These are phyloP conservation scores for Heliconius ismenius DNA, from an alignment of 2,888 invertebrate genomes.

Conservation along the genomic window DNA sequence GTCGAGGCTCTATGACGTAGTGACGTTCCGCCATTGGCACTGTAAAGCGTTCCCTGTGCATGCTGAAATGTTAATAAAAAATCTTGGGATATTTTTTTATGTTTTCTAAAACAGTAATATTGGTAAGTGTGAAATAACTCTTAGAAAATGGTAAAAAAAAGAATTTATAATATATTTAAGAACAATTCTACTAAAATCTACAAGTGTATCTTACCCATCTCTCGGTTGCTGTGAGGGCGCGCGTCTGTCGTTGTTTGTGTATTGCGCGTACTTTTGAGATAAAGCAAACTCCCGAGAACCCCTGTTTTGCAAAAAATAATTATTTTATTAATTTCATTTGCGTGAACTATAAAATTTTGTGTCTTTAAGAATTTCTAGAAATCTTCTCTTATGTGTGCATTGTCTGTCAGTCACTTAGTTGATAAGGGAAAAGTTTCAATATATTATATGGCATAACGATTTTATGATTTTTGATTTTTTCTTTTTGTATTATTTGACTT, in stretches of 20 bases:
- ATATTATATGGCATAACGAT: too few species aligned
- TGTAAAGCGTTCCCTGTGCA: constrained; percentile 58
- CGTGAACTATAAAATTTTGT: too few species aligned
- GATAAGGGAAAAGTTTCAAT: too few species aligned
- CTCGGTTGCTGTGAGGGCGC: constrained; percentile 57
- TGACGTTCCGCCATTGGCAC: constrained; percentile 69
- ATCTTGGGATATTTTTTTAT: not conserved
- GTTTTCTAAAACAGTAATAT: too few species aligned
- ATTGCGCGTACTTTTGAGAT: constrained; percentile 59
- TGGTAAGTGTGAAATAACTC: too few species aligned
- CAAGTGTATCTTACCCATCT: constrained; percentile 54
- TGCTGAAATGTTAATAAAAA: constrained; percentile 12
- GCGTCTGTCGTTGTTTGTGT: constrained; percentile 65
- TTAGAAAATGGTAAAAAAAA: too few species aligned
- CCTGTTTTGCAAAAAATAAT: constrained; percentile 46
- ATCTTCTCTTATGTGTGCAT: too few species aligned
- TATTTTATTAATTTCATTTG: not conserved
- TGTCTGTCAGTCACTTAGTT: too few species aligned
- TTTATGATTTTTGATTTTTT: too few species aligned
- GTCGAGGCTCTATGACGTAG: constrained; percentile 63
- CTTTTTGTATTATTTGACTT: too few species aligned
- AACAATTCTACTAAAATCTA: not conserved
- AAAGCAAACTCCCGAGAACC: constrained; percentile 53
- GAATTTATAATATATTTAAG: not conserved
- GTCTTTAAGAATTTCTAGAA: too few species aligned